phyloP scores from a whole-genome alignment of 2,888 invertebrate species.

The Rugalucina vietnamica region DNA sequence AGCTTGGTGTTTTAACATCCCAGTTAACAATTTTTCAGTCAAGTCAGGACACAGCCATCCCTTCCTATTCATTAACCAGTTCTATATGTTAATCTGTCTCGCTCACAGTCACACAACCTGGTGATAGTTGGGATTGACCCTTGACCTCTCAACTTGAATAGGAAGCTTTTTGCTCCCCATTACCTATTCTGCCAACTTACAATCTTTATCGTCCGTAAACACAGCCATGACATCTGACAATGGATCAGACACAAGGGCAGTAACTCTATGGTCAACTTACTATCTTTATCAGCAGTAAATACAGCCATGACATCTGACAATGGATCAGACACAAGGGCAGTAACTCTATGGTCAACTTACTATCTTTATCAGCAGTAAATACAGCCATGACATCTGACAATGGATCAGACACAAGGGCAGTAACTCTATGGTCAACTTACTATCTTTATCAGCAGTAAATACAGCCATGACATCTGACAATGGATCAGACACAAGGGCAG shows the following conservation, averaged over 20 bases:
- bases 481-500: conserved; percentile 87
- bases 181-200: conserved; percentile 87
- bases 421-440: conserved; percentile 87
- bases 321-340: conserved; percentile 87
- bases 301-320: conserved; percentile 89
- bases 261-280: conserved; percentile 87
- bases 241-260: conserved; percentile 87
- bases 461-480: conserved; percentile 89
- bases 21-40: no score
- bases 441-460: conserved; percentile 87
- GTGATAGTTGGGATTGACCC: no score
- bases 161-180: no score
- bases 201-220: conserved; percentile 87
- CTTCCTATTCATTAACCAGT: no score
- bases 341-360: conserved; percentile 87
- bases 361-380: conserved; percentile 87
- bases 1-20: no score
- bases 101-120: no score
- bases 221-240: conserved; percentile 89
- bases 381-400: conserved; percentile 89
- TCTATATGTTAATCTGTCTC: no score
- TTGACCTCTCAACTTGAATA: no score
- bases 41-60: no score
- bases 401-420: conserved; percentile 87
- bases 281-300: conserved; percentile 87